A percentile compares a stretch with the other conserved stretches of the same genome.
Conservation (phyloP, 2,797 vertebrate species). For the Sebastes matsubarae region DNA sequence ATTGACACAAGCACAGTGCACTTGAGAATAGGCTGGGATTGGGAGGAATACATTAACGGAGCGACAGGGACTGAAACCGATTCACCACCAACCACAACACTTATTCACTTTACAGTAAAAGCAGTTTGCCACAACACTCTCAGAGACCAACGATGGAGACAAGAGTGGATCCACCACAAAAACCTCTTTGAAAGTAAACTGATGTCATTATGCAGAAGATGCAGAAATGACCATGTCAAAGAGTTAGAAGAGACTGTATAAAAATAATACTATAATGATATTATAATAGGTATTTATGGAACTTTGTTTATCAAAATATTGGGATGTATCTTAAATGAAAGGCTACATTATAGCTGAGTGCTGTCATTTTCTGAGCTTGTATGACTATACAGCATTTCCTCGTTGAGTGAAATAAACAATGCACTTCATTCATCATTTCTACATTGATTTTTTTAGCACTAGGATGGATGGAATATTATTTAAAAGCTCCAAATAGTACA, state of each 20-base stretch:
- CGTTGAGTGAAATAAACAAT: not conserved
- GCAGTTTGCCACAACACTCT: not conserved
- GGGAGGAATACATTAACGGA: slow-evolving; percentile 5
- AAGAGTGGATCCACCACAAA: not conserved
- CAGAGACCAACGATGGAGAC: not conserved
- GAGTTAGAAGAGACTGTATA: not conserved
- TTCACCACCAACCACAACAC: not conserved
- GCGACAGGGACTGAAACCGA: not conserved
- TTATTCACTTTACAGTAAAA: not conserved
- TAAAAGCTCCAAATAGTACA: not conserved
- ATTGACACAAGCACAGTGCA: not conserved
- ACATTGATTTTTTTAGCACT: not conserved
- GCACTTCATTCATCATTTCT: not conserved
- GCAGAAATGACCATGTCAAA: not conserved
- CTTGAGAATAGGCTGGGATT: not conserved
- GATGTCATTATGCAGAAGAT: not conserved
- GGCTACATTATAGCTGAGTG: not conserved
- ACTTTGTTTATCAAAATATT: not conserved
- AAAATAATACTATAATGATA: not conserved
- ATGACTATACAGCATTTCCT: not conserved
- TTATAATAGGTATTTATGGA: not conserved
- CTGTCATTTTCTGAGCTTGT: not conserved
- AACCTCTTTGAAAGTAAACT: not conserved
- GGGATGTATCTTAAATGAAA: not conserved
- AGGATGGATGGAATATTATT: not conserved